Conservation (phyloP, 2,113 vertebrate genomes). For the Pseudonaja textilis region DNA sequence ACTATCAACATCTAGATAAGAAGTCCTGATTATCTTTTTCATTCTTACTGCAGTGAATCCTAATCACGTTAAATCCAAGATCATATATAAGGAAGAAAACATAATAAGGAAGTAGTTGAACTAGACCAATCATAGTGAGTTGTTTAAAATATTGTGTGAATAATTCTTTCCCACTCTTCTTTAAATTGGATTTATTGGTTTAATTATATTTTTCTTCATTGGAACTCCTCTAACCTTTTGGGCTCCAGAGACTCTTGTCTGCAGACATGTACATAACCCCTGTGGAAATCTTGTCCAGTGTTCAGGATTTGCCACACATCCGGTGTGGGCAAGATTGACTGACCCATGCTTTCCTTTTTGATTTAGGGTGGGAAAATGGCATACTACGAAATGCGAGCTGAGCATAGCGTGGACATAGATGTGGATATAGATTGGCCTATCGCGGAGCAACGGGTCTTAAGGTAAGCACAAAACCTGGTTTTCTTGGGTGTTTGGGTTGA, state of each 20-base stretch:
- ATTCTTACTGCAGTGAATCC: background rate
- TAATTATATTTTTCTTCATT: background rate
- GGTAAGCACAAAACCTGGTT: conserved; percentile 65
- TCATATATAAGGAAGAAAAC: background rate
- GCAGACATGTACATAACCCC: too few relatives aligned
- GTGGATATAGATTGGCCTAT: conserved; percentile 97
- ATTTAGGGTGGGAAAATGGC: conserved; percentile 82
- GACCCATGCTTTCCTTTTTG: background rate
- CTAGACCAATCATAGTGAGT: background rate
- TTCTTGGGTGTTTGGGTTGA: background rate
- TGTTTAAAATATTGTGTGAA: background rate
- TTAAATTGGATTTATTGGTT: background rate
- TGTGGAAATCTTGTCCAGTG: too few relatives aligned
- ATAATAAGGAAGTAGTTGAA: background rate
- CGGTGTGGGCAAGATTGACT: background rate
- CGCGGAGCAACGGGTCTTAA: conserved; percentile 91
- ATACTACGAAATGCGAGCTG: conserved; percentile 91
- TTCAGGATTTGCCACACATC: background rate
- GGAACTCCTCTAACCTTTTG: background rate
- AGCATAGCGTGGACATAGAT: conserved; percentile 95
- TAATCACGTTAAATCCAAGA: background rate
- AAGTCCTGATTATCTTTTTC: background rate
- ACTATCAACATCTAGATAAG: background rate
- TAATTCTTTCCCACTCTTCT: background rate
- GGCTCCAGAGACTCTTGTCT: background rate